Percentiles rank a stretch among this genome's conserved stretches.
Evolutionary conservation across 2,113 vertebrate genomes (phyloP).

Genomic region (Sapajus apella): DNA sequence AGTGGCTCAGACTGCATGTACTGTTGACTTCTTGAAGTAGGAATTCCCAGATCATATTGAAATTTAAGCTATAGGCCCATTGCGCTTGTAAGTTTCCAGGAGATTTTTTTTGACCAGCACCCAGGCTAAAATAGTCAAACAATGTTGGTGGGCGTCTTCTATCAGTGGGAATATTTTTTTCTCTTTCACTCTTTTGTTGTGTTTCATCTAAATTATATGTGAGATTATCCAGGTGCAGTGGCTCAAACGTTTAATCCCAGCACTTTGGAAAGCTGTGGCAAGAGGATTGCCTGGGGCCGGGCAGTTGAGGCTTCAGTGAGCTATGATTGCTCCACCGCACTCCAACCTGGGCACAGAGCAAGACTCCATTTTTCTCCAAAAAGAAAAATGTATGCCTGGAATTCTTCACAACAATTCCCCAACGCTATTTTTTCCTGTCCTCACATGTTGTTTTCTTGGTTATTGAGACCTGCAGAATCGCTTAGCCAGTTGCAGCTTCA

Average conservation of each 20-base stretch:
- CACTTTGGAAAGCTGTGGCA: too few species aligned
- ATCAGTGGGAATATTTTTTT: not conserved
- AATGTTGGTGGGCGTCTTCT: not conserved
- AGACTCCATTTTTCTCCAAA: too few species aligned
- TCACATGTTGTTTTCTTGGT: not conserved
- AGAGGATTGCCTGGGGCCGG: too few species aligned
- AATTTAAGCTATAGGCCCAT: not conserved
- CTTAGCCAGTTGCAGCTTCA: not conserved
- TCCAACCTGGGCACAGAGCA: too few species aligned
- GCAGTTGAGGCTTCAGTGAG: too few species aligned
- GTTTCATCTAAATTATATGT: not conserved
- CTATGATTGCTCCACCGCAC: too few species aligned
- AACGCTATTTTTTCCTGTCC: not conserved
- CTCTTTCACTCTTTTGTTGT: not conserved
- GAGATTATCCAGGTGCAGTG: too few species aligned
- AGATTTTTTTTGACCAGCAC: not conserved
- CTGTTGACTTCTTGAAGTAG: not conserved
- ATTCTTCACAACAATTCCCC: not conserved
- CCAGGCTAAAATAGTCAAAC: not conserved
- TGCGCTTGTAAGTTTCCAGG: conserved; percentile 4
- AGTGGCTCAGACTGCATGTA: not conserved
- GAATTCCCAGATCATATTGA: not conserved
- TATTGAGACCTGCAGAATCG: not conserved
- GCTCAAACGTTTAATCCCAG: too few species aligned
- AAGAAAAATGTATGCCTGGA: not conserved